phyloP scores from a whole-genome alignment of 2,113 vertebrate species.

The Perca schrenkii region DNA sequence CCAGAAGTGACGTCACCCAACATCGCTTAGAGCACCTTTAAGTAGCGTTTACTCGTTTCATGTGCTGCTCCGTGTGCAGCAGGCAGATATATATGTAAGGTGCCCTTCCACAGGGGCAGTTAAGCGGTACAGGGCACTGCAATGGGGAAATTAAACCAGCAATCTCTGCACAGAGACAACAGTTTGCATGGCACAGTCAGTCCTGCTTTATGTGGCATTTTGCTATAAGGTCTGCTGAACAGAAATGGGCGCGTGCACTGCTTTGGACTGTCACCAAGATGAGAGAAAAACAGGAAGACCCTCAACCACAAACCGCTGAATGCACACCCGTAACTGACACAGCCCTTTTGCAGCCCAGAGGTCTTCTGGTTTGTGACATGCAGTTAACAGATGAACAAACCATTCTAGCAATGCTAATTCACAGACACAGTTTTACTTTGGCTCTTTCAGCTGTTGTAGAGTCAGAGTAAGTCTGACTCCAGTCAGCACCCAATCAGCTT shows the following conservation, averaged over 20 bases:
- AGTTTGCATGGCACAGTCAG: not conserved
- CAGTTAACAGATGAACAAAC: not conserved
- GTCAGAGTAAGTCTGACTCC: too few relatives aligned
- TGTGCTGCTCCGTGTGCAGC: too few relatives aligned
- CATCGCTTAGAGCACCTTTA: too few relatives aligned
- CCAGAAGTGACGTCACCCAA: too few relatives aligned
- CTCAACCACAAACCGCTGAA: not conserved
- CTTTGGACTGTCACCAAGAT: not conserved
- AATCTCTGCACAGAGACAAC: too few relatives aligned
- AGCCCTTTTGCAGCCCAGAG: not conserved
- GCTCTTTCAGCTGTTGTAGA: not conserved
- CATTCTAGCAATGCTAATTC: not conserved
- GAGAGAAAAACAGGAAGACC: slow-evolving; percentile 18
- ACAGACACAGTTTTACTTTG: not conserved
- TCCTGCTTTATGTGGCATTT: not conserved
- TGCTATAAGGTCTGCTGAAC: not conserved
- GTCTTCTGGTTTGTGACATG: not conserved
- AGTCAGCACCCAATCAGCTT: too few relatives aligned
- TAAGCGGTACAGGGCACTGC: too few relatives aligned
- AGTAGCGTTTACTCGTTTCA: too few relatives aligned
- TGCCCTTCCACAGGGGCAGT: too few relatives aligned
- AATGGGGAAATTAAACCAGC: too few relatives aligned
- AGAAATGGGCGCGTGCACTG: too few relatives aligned
- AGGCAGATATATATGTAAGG: too few relatives aligned
- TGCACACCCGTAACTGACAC: not conserved